Percentiles rank a stretch among this genome's conserved stretches.
These are phyloP conservation scores for Mythimna vitellina DNA, from an alignment of 2,888 invertebrate genomes.

Conservation along the genomic window DNA sequence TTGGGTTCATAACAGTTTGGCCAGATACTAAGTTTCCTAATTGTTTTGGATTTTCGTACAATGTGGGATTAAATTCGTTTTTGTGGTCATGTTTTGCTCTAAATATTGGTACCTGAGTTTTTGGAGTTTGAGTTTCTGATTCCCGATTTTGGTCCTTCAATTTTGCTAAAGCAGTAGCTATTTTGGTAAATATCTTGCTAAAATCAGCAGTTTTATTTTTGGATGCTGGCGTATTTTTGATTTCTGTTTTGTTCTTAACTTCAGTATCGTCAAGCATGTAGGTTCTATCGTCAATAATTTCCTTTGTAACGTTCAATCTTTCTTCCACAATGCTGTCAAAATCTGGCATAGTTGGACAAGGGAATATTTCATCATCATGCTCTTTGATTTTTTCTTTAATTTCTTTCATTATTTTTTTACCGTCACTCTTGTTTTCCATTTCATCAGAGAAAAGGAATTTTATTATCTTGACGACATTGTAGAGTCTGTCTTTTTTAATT, in stretches of 20 bases:
- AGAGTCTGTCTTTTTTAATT: constrained; percentile 63
- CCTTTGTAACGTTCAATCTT: constrained; percentile 30
- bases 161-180: constrained; percentile 53
- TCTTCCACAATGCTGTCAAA: constrained; percentile 47
- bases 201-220: constrained; percentile 52
- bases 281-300: constrained; percentile 32
- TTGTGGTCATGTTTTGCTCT: constrained; percentile 19
- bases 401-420: constrained; percentile 10
- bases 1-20: constrained; percentile 42
- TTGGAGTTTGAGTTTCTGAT: constrained; percentile 49
- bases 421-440: constrained; percentile 22
- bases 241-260: constrained; percentile 32
- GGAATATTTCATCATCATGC: constrained; percentile 1
- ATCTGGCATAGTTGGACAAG: constrained; percentile 15
- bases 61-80: constrained; percentile 30
- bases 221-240: not conserved
- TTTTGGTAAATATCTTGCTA: constrained; percentile 49
- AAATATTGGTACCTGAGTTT: constrained; percentile 53
- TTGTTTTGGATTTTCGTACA: constrained; percentile 33
- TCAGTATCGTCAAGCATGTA: constrained; percentile 25
- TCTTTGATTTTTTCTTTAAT: constrained; percentile 24
- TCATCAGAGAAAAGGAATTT: constrained; percentile 65
- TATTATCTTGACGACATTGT: constrained; percentile 61
- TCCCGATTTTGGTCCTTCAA: constrained; percentile 43
- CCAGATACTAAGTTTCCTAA: constrained; percentile 36